Conservation (phyloP, 2,888 invertebrate genomes). For the Ferdinandea cuprea region DNA sequence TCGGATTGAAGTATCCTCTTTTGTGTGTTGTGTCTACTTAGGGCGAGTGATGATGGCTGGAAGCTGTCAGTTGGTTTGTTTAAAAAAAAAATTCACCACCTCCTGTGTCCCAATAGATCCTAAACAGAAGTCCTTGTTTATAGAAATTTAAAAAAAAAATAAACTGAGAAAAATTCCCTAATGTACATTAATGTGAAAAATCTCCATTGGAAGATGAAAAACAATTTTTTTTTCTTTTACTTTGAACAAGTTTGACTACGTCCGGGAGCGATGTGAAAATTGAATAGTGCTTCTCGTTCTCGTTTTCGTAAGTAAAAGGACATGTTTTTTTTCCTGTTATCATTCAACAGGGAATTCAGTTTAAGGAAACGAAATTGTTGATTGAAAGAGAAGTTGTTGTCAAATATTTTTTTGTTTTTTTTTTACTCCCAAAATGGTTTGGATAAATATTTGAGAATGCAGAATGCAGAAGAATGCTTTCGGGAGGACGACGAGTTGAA, state of each 20-base stretch:
- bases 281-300: neutral
- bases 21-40: constrained; percentile 22
- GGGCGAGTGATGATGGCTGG: constrained; percentile 7
- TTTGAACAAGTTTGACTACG: too few species aligned
- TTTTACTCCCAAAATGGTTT: too few species aligned
- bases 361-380: too few species aligned
- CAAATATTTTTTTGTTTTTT: too few species aligned
- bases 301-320: constrained; percentile 8
- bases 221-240: too few species aligned
- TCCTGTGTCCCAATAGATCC: neutral
- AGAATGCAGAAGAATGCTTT: too few species aligned
- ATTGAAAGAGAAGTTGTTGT: too few species aligned
- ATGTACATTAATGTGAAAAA: constrained; percentile 36
- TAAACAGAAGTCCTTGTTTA: neutral
- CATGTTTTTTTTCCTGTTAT: too few species aligned
- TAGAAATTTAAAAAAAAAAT: constrained; percentile 7
- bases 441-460: too few species aligned
- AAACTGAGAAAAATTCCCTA: constrained; percentile 12
- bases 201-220: constrained; percentile 12
- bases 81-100: neutral
- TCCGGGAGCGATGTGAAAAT: too few species aligned
- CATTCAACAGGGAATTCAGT: too few species aligned
- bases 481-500: too few species aligned
- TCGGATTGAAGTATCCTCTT: constrained; percentile 1
- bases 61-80: constrained; percentile 26